A percentile compares a stretch with the other conserved stretches of the same genome.
These are phyloP conservation scores for Holothuria leucospilota DNA, from an alignment of 53 echinoderm and acorn worm genomes.

Conservation along the genomic window DNA sequence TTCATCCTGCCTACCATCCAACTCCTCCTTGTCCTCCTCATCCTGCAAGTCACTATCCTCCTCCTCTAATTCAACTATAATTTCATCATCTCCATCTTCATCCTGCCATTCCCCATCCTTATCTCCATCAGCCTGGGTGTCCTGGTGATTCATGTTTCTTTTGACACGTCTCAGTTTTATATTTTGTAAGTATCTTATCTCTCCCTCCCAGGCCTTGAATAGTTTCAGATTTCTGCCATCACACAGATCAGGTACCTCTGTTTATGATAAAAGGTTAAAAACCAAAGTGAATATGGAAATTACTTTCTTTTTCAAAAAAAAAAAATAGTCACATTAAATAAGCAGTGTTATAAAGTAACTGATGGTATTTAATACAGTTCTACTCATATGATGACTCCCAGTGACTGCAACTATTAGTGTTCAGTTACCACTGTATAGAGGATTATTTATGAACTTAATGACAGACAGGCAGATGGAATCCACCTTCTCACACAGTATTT, in stretches of 20 bases:
- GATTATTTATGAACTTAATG: no score
- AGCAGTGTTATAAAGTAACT: no score
- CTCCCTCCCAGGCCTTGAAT: constrained; percentile 79
- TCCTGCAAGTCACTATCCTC: background rate
- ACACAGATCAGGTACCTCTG: constrained; percentile 85
- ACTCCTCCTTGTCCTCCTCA: constrained; percentile 17
- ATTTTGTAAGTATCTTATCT: constrained; percentile 33
- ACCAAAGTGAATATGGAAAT: no score
- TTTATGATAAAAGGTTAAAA: background rate
- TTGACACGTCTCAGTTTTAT: constrained; percentile 79
- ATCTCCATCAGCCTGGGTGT: background rate
- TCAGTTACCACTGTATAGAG: no score
- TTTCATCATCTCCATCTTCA: constrained; percentile 19
- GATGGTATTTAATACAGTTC: no score
- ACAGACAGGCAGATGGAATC: no score
- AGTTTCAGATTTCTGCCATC: constrained; percentile 66
- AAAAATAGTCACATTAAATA: no score
- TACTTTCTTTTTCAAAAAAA: no score
- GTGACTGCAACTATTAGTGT: no score
- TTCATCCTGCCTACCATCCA: background rate
- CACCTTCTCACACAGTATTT: no score
- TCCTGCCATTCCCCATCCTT: background rate
- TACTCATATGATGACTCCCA: no score
- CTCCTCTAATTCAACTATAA: background rate
- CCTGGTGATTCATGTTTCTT: constrained; percentile 2